Base-by-base conservation (phyloP, 2,113 vertebrate species). In the Hassar affinis region DNA sequence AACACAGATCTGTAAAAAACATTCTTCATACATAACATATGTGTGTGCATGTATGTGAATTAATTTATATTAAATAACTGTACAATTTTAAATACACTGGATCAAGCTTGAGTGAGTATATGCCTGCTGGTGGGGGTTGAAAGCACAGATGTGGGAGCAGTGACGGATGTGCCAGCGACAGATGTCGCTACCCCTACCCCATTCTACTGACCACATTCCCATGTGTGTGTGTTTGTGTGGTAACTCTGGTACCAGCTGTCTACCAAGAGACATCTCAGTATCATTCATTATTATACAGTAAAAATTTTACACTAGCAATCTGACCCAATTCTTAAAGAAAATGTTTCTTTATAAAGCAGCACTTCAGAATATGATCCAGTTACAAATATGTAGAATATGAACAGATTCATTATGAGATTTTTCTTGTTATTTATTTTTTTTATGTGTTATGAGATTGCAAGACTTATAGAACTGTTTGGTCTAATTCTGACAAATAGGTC, bases 161-260 rank as follows among this genome's bases (percentile, higher is more conserved):
- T 81, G 80, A 81, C 10, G 38, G 68, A 72, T 47, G 52, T 81
- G 51, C 52, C 52, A 81, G 66, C 10, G 6, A 81, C 80, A 81
- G 68, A 72, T 81, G 80, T 54, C 80, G n/a, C n/a, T n/a, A n/a
- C 38, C 25, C 38, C n/a, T 45, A 66, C 68, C 54, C 66, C 51
- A 27, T 59, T 42, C 35, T 42, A 69, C 3, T 54, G 64, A 64
- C 6, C 20, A 66, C 59, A 62, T 6, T 3, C 12, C 7, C 62
- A 69, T 57, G 69, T 27, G 78, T 77, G 84, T 78, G 82, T 81
- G 82, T 30, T 79, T 76, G 82, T 80, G 83, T 82, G 82, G 52
- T 42, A 78, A 76, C 25, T 71, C 35, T 54, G 35, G 20, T 33
- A 12, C 66, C 33, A 47, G 35, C 77, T 78, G 54, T 59, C 66